Base-by-base conservation (phyloP, 1,140 invertebrate genomes). In the Nebria ingens region DNA sequence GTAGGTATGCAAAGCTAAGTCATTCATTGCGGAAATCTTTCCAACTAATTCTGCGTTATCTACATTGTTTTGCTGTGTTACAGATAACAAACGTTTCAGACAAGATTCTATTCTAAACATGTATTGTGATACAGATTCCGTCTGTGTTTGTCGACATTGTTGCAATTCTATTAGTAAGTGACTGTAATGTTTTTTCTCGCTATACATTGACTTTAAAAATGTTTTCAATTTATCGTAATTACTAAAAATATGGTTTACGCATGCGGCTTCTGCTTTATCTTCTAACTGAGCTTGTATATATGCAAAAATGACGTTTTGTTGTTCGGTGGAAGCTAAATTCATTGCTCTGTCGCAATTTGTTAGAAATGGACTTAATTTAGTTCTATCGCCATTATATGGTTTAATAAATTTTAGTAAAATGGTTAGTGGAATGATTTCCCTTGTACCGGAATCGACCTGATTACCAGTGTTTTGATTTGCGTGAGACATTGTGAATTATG, bases 191-290 rank as follows among this genome's bases (percentile, higher is more conserved):
- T 34, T n/a, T 34, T 34, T 34, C 25, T 34, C 25, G 25, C 25
- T 15, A 22, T 54, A 6, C 15, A 55, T 45, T 4, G 3, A n/a
- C 11, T n/a, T n/a, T n/a, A 55, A 34, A 6, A 54, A 2, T 2
- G 2, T 20, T 45, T 45, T 25, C 13, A 17, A 19, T 9, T 53
- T 2, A 12, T 20, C 11, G 2, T 49, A 45, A 55, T 23, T 22
- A 49, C 3, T 15, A 3, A 38, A 25, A 51, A 58, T 22, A 49
- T 34, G 25, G 50, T 58, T 55, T 54, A 38, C 53, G 22, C 21
- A 51, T 19, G 19, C 25, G 6, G 25, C 25, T 34, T 34, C 25
- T 6, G 25, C 25, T 34, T 34, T 34, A n/a, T 34, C 25, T 34
- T 34, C 25, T 34, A 34, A 34, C n/a, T 9, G 25, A 34, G 25